These are phyloP conservation scores for Falco biarmicus DNA, from an alignment of 2,797 vertebrate species.

Conservation along the genomic window DNA sequence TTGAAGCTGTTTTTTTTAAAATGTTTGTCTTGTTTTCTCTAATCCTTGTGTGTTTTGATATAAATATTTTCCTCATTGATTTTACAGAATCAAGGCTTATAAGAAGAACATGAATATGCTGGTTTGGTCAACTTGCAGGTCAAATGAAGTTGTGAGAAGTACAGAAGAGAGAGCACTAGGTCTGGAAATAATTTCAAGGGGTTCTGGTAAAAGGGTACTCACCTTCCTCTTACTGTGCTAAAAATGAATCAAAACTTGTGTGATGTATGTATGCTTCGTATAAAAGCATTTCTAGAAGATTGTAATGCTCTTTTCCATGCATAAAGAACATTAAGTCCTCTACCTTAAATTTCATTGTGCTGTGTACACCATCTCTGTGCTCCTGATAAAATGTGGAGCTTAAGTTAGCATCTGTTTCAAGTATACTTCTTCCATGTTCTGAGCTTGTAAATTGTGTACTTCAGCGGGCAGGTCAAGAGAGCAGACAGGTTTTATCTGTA, in stretches of 20 bases:
- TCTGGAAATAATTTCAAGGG: background rate
- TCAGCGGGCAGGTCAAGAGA: background rate
- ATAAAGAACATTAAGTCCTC: background rate
- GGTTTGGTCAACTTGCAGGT: background rate
- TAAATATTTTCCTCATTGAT: background rate
- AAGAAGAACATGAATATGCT: background rate
- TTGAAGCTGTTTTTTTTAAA: background rate
- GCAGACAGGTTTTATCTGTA: background rate
- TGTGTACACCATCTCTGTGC: background rate
- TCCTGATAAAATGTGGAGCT: background rate
- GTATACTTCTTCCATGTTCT: background rate
- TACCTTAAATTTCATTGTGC: background rate
- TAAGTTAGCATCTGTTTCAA: background rate
- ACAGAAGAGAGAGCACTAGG: background rate
- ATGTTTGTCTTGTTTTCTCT: background rate
- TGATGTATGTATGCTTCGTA: background rate
- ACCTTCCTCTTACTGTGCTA: background rate
- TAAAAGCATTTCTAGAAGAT: background rate
- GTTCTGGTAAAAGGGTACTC: background rate
- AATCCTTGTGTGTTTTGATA: background rate
- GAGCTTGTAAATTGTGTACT: background rate
- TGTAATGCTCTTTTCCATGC: background rate
- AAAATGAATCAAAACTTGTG: background rate
- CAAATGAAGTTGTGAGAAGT: background rate
- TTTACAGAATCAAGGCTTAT: background rate